Evolutionary conservation across 2,113 vertebrate species (phyloP).

Genomic region (Tauraco erythrolophus): DNA sequence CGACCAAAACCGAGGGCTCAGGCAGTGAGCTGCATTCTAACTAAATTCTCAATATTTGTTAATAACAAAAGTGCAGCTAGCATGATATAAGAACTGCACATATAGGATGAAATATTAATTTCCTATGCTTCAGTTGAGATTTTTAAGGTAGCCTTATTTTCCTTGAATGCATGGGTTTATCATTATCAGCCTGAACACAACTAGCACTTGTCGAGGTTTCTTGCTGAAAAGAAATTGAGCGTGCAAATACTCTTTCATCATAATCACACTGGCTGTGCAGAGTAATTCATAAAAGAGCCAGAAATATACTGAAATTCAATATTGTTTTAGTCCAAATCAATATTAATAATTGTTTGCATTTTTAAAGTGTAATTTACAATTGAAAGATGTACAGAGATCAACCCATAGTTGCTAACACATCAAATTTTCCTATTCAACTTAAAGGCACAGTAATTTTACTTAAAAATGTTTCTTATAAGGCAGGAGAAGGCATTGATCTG

Average conservation of each 20-base stretch:
- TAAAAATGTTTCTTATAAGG: slow-evolving; percentile 58
- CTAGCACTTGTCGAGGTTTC: slow-evolving; percentile 61
- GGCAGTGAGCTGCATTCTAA: neutral
- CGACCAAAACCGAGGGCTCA: neutral
- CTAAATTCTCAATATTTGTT: neutral
- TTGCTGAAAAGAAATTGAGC: slow-evolving; percentile 78
- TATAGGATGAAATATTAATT: slow-evolving; percentile 49
- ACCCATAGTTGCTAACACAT: slow-evolving; percentile 73
- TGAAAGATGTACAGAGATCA: slow-evolving; percentile 77
- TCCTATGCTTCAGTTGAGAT: slow-evolving; percentile 25
- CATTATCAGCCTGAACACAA: slow-evolving; percentile 61
- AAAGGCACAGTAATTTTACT: slow-evolving; percentile 66
- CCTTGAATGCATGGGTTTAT: slow-evolving; percentile 55
- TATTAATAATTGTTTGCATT: slow-evolving; percentile 88
- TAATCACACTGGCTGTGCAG: slow-evolving; percentile 72
- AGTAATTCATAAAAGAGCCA: slow-evolving; percentile 81
- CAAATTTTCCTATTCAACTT: slow-evolving; percentile 74
- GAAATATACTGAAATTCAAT: slow-evolving; percentile 84
- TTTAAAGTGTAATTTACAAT: slow-evolving; percentile 80
- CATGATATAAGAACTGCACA: neutral
- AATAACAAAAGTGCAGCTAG: slow-evolving; percentile 7
- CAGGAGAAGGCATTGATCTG: slow-evolving; percentile 63
- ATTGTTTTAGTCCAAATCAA: slow-evolving; percentile 85
- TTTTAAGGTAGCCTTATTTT: slow-evolving; percentile 54
- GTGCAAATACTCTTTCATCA: slow-evolving; percentile 79